Evolutionary conservation across 2,113 vertebrate genomes (phyloP), one percentile per base, ranked within the genome.

Genomic region (Pedetes capensis): DNA sequence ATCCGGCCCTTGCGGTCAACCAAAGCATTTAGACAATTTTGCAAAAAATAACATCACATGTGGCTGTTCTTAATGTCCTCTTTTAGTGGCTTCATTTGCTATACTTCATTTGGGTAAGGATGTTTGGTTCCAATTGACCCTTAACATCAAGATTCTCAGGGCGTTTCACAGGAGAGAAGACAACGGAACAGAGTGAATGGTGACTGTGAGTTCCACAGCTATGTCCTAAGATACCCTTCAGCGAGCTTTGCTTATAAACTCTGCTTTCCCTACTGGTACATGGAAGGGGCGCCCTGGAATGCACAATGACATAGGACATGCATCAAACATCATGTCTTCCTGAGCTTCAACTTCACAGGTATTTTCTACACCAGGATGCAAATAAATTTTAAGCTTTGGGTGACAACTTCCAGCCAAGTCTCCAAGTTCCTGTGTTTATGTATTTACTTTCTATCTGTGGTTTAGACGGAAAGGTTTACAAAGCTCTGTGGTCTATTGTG

Each of bases 361-460:
- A 29, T 51, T 89, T 84, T 47, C 39, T 66, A 49, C 27, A 61
- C 37, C 37, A 55, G 20, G 74, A 85, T 76, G 53, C 61, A 94
- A 84, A 87, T 51, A 88, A 69, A 91, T 68, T 63, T 80, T 57
- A 87, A 91, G 66, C 47, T 71, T 42, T 44, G 59, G 47, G 71
- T 72, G 83, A 64, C 55, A 85, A 78, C 76, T 91, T 94, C 94
- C 75, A 89, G 64, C 34, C 64, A 89, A 68, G 74, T 91, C 53
- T 42, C 53, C 34, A 42, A 84, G 84, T 51, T 83, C 39, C 64
- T 61, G 1, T 92, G 93, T 80, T 92, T 81, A 81, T 34, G 39
- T 69, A 78, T 84, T 96, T 93, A 86, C 49, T 92, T 75, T 92
- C n/a, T 64, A 55, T 78, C 81, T 89, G 84, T 23, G 10, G 64